These are phyloP conservation scores for Onychomys torridus DNA, from an alignment of 2,797 vertebrate species.

Conservation along the genomic window DNA sequence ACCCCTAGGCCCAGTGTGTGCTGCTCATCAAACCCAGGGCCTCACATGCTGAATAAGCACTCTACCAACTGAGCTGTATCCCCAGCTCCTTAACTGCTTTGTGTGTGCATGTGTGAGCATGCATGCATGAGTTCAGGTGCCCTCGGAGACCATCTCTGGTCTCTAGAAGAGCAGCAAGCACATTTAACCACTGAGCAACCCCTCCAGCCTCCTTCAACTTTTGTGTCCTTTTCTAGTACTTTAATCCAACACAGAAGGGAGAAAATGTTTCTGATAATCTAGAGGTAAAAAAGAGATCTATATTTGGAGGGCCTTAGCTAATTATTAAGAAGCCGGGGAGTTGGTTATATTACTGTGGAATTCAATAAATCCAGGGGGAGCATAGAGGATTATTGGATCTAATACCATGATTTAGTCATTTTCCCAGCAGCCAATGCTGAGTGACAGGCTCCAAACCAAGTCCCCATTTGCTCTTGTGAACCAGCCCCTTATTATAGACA, in stretches of 20 bases:
- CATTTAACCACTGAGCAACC: neutral
- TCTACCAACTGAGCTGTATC: neutral
- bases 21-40: neutral
- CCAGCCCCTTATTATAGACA: neutral
- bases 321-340: conserved; percentile 28
- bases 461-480: neutral
- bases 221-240: neutral
- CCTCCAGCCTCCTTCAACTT: conserved; percentile 6
- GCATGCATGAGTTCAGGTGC: no score
- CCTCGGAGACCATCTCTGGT: neutral
- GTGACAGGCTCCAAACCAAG: conserved; percentile 36
- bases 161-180: neutral
- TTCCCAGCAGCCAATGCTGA: neutral
- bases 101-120: neutral
- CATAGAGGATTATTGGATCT: neutral
- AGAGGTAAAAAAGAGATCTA: neutral
- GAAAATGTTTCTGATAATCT: neutral
- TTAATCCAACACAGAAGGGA: neutral
- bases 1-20: neutral
- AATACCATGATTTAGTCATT: conserved; percentile 44
- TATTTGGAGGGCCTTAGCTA: conserved; percentile 14
- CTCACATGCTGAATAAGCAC: neutral
- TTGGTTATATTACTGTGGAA: conserved; percentile 17
- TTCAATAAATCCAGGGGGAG: neutral
- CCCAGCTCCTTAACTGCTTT: neutral